A percentile compares a stretch with the other conserved stretches of the same genome.
Conservation (phyloP, 2,113 vertebrate genomes). For the Phaetusa simplex region DNA sequence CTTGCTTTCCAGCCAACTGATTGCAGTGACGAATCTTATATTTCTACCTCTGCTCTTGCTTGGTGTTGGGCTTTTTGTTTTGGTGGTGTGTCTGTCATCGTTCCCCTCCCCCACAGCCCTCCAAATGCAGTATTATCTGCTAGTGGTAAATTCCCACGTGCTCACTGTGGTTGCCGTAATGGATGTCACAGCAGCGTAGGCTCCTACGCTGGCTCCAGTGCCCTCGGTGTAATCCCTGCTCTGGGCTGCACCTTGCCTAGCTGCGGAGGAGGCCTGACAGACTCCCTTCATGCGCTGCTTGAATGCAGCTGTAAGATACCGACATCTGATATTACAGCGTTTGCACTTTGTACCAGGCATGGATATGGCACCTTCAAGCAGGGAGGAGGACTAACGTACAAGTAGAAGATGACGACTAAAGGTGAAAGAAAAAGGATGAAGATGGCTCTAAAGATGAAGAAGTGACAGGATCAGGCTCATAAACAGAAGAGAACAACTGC, state of each 20-base stretch:
- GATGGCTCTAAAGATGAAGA: neutral
- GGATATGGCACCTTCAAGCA: neutral
- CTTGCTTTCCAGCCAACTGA: neutral
- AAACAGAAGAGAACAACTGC: neutral
- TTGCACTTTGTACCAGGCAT: neutral
- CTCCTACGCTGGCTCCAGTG: neutral
- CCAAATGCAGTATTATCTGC: neutral
- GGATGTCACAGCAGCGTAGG: neutral
- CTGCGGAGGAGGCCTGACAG: neutral
- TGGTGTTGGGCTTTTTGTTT: neutral
- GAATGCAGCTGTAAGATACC: neutral
- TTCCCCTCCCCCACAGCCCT: neutral
- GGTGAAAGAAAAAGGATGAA: neutral
- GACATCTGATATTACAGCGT: rapidly evolving
- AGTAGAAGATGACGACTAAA: neutral
- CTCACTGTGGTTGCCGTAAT: neutral
- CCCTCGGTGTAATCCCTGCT: rapidly evolving
- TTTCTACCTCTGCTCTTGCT: neutral
- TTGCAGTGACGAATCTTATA: neutral
- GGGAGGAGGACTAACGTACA: neutral
- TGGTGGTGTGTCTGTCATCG: neutral
- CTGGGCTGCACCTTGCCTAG: neutral
- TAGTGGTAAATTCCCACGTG: rapidly evolving
- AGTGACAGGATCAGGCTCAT: neutral
- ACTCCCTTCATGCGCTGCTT: rapidly evolving